These are phyloP conservation scores for Dasyurus viverrinus DNA, from an alignment of 2,113 vertebrate genomes.

Conservation along the genomic window DNA sequence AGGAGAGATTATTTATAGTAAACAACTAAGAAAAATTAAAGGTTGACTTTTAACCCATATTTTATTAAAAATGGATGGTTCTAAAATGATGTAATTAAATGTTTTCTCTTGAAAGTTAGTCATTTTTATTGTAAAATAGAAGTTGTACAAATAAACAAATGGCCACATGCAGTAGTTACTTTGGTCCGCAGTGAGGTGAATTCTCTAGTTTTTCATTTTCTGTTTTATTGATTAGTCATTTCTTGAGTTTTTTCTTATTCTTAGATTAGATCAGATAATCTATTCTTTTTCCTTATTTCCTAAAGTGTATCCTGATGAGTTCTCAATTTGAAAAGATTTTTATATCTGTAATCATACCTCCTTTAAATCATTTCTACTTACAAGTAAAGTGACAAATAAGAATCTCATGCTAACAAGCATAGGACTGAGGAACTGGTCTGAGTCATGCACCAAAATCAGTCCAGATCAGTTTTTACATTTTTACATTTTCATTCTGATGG, in stretches of 20 bases:
- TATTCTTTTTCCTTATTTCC: background rate
- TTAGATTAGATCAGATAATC: background rate
- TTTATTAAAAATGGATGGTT: background rate
- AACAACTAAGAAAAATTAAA: background rate
- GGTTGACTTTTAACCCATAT: background rate
- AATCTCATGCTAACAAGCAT: background rate
- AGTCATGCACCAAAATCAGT: background rate
- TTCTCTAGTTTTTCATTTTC: background rate
- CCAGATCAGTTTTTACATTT: too few relatives aligned
- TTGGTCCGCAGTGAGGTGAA: background rate
- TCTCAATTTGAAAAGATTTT: background rate
- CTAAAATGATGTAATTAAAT: background rate
- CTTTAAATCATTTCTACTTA: too few relatives aligned
- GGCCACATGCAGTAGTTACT: background rate
- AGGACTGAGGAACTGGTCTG: background rate
- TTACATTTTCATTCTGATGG: background rate
- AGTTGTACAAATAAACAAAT: background rate
- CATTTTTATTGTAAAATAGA: background rate
- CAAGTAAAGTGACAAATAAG: too few relatives aligned
- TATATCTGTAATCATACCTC: background rate
- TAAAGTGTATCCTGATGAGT: background rate
- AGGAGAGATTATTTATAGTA: slow-evolving; percentile 26
- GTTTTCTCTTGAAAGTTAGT: background rate
- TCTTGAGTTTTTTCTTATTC: background rate
- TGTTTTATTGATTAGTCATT: background rate